Evolutionary conservation across 1,140 invertebrate species (phyloP).

Genomic region (Hormaphis cornu): DNA sequence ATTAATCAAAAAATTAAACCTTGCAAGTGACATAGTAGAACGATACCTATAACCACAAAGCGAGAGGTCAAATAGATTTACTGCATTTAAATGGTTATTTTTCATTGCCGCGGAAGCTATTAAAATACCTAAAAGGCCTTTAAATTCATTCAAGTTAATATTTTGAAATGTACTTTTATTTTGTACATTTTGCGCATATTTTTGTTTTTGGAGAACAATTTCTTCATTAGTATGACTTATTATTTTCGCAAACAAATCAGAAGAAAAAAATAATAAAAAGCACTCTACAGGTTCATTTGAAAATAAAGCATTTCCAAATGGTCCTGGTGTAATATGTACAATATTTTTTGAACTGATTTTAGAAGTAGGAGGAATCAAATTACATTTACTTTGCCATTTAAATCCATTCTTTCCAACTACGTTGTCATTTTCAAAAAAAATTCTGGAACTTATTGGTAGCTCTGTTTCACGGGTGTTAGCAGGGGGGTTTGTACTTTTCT

Average conservation of each 20-base stretch:
- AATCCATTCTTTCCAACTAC: neutral
- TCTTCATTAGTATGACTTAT: constrained; percentile 16
- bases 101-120: constrained; percentile 36
- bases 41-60: constrained; percentile 36
- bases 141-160: constrained; percentile 19
- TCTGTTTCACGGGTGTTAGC: neutral
- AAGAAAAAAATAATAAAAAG: constrained; percentile 26
- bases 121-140: constrained; percentile 36
- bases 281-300: constrained; percentile 19
- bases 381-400: neutral
- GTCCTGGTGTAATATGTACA: constrained; percentile 11
- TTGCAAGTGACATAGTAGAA: constrained; percentile 37
- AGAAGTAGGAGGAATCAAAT: neutral
- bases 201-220: constrained; percentile 1
- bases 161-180: neutral
- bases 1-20: constrained; percentile 40
- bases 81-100: constrained; percentile 37
- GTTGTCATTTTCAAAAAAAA: neutral
- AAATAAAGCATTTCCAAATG: constrained; percentile 24
- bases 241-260: constrained; percentile 21
- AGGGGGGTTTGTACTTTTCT: neutral
- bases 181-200: neutral
- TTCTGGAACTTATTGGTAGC: neutral
- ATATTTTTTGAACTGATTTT: constrained; percentile 1
- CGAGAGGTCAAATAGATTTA: constrained; percentile 36